These are phyloP conservation scores for Microplitis demolitor DNA, from an alignment of 1,140 invertebrate species.

Conservation along the genomic window DNA sequence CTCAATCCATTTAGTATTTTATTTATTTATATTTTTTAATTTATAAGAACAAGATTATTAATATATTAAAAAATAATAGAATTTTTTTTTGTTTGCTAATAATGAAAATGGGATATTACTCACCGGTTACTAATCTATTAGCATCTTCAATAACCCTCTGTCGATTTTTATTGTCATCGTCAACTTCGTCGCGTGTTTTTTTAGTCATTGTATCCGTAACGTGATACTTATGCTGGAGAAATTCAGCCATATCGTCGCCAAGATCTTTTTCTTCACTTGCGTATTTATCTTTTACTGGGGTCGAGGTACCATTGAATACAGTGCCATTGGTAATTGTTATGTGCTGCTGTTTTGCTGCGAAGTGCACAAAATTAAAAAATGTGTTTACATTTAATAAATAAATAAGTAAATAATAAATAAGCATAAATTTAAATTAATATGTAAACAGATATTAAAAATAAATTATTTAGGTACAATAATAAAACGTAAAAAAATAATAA, in stretches of 20 bases:
- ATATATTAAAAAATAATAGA: neutral
- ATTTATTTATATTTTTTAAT: neutral
- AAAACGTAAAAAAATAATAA: neutral
- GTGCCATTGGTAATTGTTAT: slow-evolving; percentile 60
- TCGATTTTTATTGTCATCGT: slow-evolving; percentile 55
- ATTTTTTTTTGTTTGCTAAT: neutral
- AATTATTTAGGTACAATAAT: neutral
- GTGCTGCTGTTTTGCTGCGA: slow-evolving; percentile 60
- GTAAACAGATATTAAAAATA: neutral
- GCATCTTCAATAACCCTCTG: slow-evolving; percentile 56
- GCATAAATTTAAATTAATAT: neutral
- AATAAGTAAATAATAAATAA: neutral
- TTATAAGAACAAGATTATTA: neutral
- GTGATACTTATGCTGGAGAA: slow-evolving; percentile 56
- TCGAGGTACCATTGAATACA: slow-evolving; percentile 60
- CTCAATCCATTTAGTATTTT: slow-evolving; percentile 48
- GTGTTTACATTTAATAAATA: slow-evolving; percentile 12
- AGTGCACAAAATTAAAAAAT: slow-evolving; percentile 45
- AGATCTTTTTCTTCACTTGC: slow-evolving; percentile 60
- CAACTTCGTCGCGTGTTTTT: slow-evolving; percentile 49
- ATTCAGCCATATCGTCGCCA: slow-evolving; percentile 57
- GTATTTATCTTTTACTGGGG: slow-evolving; percentile 61
- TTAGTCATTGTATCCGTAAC: slow-evolving; percentile 51
- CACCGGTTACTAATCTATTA: slow-evolving; percentile 58
- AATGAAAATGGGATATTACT: slow-evolving; percentile 39